Evolutionary conservation across 2,113 vertebrate genomes (phyloP), one percentile per base, ranked within the genome.

Genomic region (Phylloscopus whistleri): DNA sequence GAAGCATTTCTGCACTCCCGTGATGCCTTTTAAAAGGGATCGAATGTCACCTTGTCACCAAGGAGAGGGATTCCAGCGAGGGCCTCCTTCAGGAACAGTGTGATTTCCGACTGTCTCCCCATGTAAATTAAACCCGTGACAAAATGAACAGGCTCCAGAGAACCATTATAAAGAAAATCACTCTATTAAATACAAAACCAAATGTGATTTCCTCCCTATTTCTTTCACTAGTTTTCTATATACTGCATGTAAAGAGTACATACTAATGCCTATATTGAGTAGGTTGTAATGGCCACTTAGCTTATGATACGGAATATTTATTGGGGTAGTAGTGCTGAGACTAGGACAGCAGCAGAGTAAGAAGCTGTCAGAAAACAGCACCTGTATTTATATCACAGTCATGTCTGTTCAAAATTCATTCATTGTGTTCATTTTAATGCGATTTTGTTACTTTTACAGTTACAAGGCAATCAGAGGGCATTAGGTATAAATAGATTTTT

Each of bases 121-220:
- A 84, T 8, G 44, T 96, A 97, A 97, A 96, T 96, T 94, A 95
- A 96, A 97, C 76, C 58, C 59, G 26, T 59, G 73, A 69, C 94
- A 95, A 95, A 94, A 95, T 78, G 43, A 62, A 82, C 53, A 26
- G 67, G 27, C 75, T 80, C 69, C 41, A 84, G 90, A 89, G 95
- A 93, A 83, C 12, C 13, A 43, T 91, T 93, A 86, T 33, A 74
- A 94, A 84, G 69, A 93, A 74, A 85, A 93, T 84, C 76, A 87
- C 89, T 92, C 72, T 46, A 68, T 95, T 96, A 90, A 84, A 44
- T 23, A 33, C 43, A 88, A 96, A 93, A 24, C 30, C n/a, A 87
- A 96, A 81, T 2, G 22, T 92, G 74, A 80, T 90, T 90, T 74
- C 24, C 26, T 84, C 73, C n/a, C 7, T 69, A 3, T 85, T 90